These are phyloP conservation scores for Monomorium pharaonis DNA, from an alignment of 1,140 invertebrate species.

Conservation along the genomic window DNA sequence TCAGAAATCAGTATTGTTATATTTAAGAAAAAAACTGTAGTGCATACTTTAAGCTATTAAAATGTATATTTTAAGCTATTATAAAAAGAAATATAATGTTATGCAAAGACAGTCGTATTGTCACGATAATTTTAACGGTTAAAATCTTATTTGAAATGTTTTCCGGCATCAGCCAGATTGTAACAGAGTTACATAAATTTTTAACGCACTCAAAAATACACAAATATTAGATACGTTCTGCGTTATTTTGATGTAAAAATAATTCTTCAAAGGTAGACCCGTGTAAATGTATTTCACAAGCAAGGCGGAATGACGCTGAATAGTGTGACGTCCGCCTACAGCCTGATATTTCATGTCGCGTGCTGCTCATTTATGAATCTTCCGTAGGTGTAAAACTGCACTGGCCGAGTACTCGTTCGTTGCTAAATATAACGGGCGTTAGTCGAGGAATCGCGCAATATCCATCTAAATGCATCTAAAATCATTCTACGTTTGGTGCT, in stretches of 20 bases:
- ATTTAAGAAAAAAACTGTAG: too few relatives aligned
- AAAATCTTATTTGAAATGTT: background rate
- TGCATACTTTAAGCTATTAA: too few relatives aligned
- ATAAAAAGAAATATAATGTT: background rate
- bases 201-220: background rate
- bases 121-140: background rate
- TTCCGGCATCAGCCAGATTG: background rate
- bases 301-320: conserved; percentile 32
- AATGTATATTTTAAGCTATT: background rate
- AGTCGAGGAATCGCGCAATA: background rate
- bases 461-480: conserved; percentile 53
- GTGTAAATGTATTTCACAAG: conserved; percentile 56
- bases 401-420: background rate
- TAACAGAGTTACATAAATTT: background rate
- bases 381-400: conserved; percentile 33
- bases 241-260: conserved; percentile 53
- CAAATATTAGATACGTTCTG: conserved; percentile 11
- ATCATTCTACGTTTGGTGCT: conserved; percentile 28
- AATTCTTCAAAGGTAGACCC: conserved; percentile 56
- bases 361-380: conserved; percentile 80
- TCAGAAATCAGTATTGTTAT: background rate
- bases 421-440: conserved; percentile 53
- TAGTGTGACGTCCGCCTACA: conserved; percentile 29
- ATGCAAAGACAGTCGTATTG: background rate
- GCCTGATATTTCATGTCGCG: conserved; percentile 79